Evolutionary conservation across 2,888 invertebrate species (phyloP), one percentile per base, ranked within the genome.

Genomic region (Drosophila hamatofila): DNA sequence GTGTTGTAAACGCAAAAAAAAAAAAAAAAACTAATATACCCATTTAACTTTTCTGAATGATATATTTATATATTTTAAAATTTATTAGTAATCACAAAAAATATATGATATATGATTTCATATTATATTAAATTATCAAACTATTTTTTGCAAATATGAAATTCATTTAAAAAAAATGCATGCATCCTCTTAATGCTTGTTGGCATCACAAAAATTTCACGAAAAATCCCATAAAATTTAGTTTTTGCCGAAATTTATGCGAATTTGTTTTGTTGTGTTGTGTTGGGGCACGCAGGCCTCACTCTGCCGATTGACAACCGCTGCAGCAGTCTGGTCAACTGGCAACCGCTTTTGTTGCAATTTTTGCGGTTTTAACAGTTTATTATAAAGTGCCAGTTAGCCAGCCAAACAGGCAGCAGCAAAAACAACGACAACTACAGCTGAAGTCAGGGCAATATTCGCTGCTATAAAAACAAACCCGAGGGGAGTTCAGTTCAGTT

Each of bases 311-410:
- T 48, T 49, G 49, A 30, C 49, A 30, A 14, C 30, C 49, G 49
- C 49, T 21, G 49, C 49, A 33, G 49, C 30, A 33, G 49, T 49
- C 30, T 33, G 30, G 49, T 49, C 49, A 49, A 33, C 49, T 49
- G 33, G 49, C 49, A 12, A 49, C 14, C 23, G 21, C 18, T 27
- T 54, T 68, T 67, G 39, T 57, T 78, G 64, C 56, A 62, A 59
- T 70, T 62, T 73, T 55, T 83, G 87, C 58, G 84, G 89, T 87
- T 87, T 89, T 55, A 71, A 66, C 83, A 75, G 80, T 83, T 75
- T 61, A 81, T 89, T 76, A 87, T 89, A 81, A 75, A 84, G 74
- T 87, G 78, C 48, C 58, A 63, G 65, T 72, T 74, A 57, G 70
- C 67, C 81, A 78, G 81, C 67, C 48, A 25, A 27, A 27, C 87